Evolutionary conservation across 2,797 vertebrate genomes (phyloP).

Genomic region (Monodelphis domestica): DNA sequence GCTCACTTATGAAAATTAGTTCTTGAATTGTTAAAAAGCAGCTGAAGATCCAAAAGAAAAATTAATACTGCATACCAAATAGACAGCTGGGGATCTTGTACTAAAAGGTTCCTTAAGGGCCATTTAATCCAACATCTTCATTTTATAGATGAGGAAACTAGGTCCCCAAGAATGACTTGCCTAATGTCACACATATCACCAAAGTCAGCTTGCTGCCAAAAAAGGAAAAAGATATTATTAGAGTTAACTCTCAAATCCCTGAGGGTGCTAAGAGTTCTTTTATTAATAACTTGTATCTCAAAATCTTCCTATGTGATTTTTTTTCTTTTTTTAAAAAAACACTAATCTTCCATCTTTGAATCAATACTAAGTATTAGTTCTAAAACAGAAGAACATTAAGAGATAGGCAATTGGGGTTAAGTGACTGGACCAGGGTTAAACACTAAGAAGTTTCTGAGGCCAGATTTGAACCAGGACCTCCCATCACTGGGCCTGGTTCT

Average conservation of each 20-base stretch:
- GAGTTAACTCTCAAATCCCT: constrained; percentile 22
- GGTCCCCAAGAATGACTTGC: background rate
- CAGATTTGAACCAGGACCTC: too few relatives aligned
- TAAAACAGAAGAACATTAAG: too few relatives aligned
- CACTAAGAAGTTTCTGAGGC: too few relatives aligned
- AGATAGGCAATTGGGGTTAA: too few relatives aligned
- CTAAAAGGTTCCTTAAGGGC: background rate
- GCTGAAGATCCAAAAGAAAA: background rate
- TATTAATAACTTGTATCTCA: constrained; percentile 7
- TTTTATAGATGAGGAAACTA: background rate
- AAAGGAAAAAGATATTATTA: background rate
- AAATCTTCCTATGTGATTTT: background rate
- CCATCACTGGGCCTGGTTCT: too few relatives aligned
- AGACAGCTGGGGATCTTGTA: background rate
- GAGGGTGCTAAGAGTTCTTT: constrained; percentile 20
- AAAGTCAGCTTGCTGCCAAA: background rate
- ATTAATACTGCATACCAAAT: background rate
- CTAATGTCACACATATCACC: background rate
- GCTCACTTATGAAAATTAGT: background rate
- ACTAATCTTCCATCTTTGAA: too few relatives aligned
- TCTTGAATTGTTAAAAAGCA: background rate
- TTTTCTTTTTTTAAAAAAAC: too few relatives aligned
- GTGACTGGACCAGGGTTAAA: too few relatives aligned
- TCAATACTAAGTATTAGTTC: too few relatives aligned
- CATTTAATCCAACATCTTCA: background rate